A percentile compares a stretch with the other conserved stretches of the same genome.
phyloP scores from a whole-genome alignment of 2,797 vertebrate genomes.

The Cyclura pinguis region DNA sequence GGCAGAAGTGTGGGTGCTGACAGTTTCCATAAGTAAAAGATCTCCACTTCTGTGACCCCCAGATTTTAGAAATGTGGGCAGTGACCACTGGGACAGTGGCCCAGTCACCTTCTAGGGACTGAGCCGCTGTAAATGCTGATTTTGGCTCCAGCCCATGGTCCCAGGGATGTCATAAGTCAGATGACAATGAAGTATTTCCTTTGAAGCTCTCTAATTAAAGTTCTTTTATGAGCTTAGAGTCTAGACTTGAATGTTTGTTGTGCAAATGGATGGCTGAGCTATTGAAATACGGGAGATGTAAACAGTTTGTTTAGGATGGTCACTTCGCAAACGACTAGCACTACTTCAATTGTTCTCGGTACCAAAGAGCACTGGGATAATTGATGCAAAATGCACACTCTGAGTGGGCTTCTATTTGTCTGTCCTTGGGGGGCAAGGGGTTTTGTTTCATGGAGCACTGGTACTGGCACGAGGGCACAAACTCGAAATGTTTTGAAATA shows the following conservation, averaged over 20 bases:
- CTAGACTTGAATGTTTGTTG: background rate
- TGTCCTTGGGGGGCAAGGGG: background rate
- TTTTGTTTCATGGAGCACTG: background rate
- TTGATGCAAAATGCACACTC: no score
- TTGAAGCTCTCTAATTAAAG: no score
- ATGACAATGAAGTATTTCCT: background rate
- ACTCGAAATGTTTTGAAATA: rapidly evolving
- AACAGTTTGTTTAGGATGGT: background rate
- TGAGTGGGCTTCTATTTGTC: background rate
- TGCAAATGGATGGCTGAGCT: background rate
- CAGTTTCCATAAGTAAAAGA: background rate
- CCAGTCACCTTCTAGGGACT: background rate
- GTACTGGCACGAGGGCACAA: background rate
- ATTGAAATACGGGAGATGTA: background rate
- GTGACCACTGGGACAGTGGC: no score
- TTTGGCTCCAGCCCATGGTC: background rate
- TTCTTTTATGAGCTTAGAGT: background rate
- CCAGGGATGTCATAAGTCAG: no score
- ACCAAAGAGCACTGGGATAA: background rate
- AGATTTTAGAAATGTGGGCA: background rate
- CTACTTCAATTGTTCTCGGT: background rate
- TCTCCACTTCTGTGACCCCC: no score
- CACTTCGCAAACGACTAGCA: background rate
- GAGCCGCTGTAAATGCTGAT: background rate
- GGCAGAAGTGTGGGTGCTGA: background rate